Conservation (phyloP, 2,888 invertebrate genomes). For the Harpagoxenus sublaevis region DNA sequence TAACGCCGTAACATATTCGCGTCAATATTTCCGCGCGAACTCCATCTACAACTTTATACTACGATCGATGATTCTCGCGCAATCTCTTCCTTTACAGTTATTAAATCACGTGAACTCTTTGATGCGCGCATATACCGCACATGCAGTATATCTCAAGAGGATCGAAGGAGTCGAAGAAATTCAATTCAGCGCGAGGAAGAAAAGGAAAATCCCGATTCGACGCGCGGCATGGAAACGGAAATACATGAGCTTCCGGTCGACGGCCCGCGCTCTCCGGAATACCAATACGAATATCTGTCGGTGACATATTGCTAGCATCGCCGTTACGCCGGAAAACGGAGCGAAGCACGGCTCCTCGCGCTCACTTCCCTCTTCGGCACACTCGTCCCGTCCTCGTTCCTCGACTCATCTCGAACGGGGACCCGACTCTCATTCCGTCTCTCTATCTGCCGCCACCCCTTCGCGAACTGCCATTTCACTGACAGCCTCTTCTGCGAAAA, state of each 20-base stretch:
- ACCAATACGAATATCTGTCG: slow-evolving; percentile 81
- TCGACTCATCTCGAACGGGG: slow-evolving; percentile 1
- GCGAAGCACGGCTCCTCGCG: slow-evolving; percentile 61
- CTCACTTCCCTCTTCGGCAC: slow-evolving; percentile 21
- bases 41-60: not conserved
- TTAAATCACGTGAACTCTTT: slow-evolving; percentile 36
- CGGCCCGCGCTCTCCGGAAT: slow-evolving; percentile 75
- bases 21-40: not conserved
- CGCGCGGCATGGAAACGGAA: slow-evolving; percentile 75
- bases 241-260: slow-evolving; percentile 80
- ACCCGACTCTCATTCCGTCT: slow-evolving; percentile 46
- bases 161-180: slow-evolving; percentile 44
- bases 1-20: not conserved
- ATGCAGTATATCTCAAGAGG: not conserved
- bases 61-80: slow-evolving; percentile 22
- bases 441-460: slow-evolving; percentile 56
- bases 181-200: slow-evolving; percentile 48
- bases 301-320: slow-evolving; percentile 84
- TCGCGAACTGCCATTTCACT: slow-evolving; percentile 78
- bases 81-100: slow-evolving; percentile 29
- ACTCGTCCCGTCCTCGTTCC: slow-evolving; percentile 11
- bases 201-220: slow-evolving; percentile 63
- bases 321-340: slow-evolving; percentile 79
- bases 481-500: slow-evolving; percentile 83
- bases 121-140: slow-evolving; percentile 22